Conservation (phyloP, 2,888 invertebrate species). For the Mellilla xanthometata region DNA sequence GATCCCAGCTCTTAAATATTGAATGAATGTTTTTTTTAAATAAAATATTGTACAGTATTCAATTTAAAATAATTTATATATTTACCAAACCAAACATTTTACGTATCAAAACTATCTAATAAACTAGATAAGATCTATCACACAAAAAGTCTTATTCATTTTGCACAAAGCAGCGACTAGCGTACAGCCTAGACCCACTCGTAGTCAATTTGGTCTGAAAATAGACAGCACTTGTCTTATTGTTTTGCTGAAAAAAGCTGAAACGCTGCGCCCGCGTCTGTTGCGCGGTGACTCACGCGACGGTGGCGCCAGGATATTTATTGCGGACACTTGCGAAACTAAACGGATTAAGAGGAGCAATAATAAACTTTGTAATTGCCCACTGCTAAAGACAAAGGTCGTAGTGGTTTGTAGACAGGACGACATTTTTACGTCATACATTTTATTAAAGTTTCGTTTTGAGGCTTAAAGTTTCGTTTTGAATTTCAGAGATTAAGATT, state of each 20-base stretch:
- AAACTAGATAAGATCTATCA: too few relatives aligned
- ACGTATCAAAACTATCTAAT: too few relatives aligned
- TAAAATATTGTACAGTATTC: too few relatives aligned
- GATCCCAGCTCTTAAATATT: too few relatives aligned
- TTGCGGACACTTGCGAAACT: conserved; percentile 49
- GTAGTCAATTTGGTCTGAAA: conserved; percentile 33
- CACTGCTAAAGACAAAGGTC: conserved; percentile 8
- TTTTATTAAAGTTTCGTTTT: too few relatives aligned
- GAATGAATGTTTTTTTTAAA: too few relatives aligned
- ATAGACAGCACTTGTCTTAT: conserved; percentile 33
- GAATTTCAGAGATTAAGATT: too few relatives aligned
- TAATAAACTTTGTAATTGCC: conserved; percentile 35
- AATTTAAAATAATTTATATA: too few relatives aligned
- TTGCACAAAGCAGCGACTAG: neutral
- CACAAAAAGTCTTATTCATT: neutral
- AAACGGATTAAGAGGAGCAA: conserved; percentile 43
- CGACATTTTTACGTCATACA: too few relatives aligned
- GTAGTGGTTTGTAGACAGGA: conserved; percentile 6
- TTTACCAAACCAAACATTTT: too few relatives aligned
- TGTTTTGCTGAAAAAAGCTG: conserved; percentile 41
- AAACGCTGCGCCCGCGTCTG: conserved; percentile 43
- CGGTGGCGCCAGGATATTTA: conserved; percentile 73
- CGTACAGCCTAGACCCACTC: conserved; percentile 13
- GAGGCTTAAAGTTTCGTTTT: too few relatives aligned
- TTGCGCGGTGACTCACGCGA: conserved; percentile 58